Percentiles rank a stretch among this genome's conserved stretches.
Evolutionary conservation across 2,113 vertebrate species (phyloP).

Genomic region (Catharus bicknelli): DNA sequence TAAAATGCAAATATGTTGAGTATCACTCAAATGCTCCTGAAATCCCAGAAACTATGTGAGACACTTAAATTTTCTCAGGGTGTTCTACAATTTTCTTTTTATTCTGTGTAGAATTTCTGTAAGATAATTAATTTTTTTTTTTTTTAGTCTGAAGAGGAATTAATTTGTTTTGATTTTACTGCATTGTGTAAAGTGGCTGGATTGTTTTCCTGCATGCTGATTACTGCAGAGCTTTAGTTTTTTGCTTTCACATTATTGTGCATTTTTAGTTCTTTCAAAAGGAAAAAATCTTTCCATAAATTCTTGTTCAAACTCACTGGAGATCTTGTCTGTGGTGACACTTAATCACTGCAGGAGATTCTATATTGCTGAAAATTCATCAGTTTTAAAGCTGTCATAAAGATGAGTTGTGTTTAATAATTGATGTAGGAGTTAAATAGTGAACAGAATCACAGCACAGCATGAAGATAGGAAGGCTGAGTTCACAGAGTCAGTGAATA

Average conservation of each 20-base stretch:
- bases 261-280: not conserved
- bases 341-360: not conserved
- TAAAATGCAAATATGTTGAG: not conserved
- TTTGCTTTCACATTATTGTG: not conserved
- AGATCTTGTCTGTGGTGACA: not conserved
- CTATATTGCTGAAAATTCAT: not conserved
- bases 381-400: not conserved
- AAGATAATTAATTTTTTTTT: not conserved
- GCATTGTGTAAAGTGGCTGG: not conserved
- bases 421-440: not conserved
- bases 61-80: not conserved
- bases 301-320: not conserved
- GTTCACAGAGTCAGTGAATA: not conserved
- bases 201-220: not conserved
- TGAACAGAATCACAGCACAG: not conserved
- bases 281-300: not conserved
- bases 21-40: not conserved
- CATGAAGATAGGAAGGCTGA: not conserved
- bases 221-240: not conserved
- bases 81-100: not conserved
- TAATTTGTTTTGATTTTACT: not conserved
- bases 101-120: not conserved
- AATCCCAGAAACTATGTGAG: not conserved
- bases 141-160: not conserved
- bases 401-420: not conserved